Evolutionary conservation across 2,113 vertebrate genomes (phyloP), one percentile per base, ranked within the genome.

Genomic region (Clarias macrocephalus): DNA sequence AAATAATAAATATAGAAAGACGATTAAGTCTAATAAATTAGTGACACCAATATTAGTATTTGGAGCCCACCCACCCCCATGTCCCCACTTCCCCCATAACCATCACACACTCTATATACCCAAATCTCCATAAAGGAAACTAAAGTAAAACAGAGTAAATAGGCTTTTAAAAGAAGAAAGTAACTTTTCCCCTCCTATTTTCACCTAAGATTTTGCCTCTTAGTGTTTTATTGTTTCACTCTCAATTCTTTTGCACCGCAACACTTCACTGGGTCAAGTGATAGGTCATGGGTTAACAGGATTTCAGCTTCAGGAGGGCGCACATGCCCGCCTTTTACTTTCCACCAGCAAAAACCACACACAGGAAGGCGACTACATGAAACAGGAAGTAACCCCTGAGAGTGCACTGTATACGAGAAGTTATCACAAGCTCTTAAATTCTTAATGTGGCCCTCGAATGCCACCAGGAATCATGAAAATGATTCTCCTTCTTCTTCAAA

Each of bases 251-350:
- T 70, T 85, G 54, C 63, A 85, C 68, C 52, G 79, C 85, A 84
- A 89, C 85, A 89, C 87, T 89, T 88, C 87, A 88, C 13, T 88
- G 89, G 88, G 89, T 89, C 87, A 90, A 91, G 89, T 90, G 81
- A 86, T 82, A 83, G 90, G 90, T 91, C 90, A 91, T 48, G 84
- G 89, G 88, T 90, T 89, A 91, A 90, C 88, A 88, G 86, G 89
- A 90, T 91, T 91, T 84, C 28, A 72, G 85, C 75, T 88, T 68
- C 28, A 48, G 59, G 79, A 83, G 76, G 54, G 79, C n/a, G 56
- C 21, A 25, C 86, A 80, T 21, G 57, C n/a, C 60, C 42, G 11
- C 62, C 70, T 80, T 85, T 83, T 19, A 62, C 80, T 73, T 28
- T 87, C 48, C 23, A 48, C 73, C 30, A n/a, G 13, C 77, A 79